Conservation (phyloP, 2,113 vertebrate species). For the Mobula hypostoma region DNA sequence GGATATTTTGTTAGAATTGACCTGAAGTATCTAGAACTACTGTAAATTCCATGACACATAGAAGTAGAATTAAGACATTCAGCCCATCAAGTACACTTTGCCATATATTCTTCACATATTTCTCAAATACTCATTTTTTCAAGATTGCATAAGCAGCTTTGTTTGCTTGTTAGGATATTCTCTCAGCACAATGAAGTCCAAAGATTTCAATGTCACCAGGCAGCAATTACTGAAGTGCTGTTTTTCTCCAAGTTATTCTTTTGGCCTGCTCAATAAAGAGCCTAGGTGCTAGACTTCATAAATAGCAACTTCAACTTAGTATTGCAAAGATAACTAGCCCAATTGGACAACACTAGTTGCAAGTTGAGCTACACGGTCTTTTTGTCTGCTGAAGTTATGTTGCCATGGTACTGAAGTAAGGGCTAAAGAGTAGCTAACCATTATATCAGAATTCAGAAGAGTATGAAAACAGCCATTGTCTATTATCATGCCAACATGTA, state of each 20-base stretch:
- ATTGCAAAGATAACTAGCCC: neutral
- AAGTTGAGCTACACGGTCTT: neutral
- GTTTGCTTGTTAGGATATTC: neutral
- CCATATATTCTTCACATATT: too few relatives aligned
- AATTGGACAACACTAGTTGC: neutral
- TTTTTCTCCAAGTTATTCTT: too few relatives aligned
- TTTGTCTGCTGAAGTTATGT: conserved; percentile 3
- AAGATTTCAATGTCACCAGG: neutral
- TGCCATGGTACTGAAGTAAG: neutral
- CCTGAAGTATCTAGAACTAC: neutral
- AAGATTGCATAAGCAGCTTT: neutral
- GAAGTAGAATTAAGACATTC: too few relatives aligned
- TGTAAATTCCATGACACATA: too few relatives aligned
- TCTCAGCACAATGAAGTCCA: neutral
- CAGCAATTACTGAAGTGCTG: neutral
- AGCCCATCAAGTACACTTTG: too few relatives aligned
- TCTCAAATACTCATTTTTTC: neutral
- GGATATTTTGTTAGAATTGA: neutral
- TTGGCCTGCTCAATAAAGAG: neutral
- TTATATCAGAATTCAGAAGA: neutral
- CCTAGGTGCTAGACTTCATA: neutral
- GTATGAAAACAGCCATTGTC: neutral
- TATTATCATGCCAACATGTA: conserved; percentile 25
- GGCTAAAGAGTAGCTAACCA: neutral
- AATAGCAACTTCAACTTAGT: neutral